A percentile compares a stretch with the other conserved stretches of the same genome.
phyloP scores from a whole-genome alignment of 1,140 invertebrate species.

The Tribolium castaneum region DNA sequence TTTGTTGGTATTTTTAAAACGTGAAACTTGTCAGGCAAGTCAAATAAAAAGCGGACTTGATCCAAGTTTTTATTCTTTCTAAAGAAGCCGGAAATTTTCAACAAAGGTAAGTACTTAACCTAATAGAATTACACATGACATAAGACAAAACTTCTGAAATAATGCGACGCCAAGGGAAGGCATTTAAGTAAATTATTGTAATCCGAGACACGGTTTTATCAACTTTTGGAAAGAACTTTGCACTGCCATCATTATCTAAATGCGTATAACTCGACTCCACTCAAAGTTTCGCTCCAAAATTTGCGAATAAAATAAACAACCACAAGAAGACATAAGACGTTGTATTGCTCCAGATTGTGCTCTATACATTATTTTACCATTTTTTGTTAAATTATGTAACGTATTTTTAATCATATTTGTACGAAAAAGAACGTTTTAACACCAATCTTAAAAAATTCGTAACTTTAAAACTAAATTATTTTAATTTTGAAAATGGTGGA shows the following conservation, averaged over 20 bases:
- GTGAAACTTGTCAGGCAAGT: not conserved
- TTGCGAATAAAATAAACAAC: no score
- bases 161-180: not conserved
- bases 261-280: not conserved
- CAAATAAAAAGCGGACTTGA: not conserved
- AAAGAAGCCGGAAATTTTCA: not conserved
- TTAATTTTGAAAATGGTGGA: no score
- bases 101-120: not conserved
- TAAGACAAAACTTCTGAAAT: not conserved
- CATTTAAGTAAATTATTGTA: not conserved
- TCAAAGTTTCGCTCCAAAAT: not conserved
- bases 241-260: not conserved
- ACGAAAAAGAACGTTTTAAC: no score
- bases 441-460: no score
- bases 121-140: not conserved
- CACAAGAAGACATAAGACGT: no score
- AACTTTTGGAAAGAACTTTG: not conserved
- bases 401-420: no score
- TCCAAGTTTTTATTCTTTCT: not conserved
- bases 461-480: no score
- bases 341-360: no score
- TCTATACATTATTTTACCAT: no score
- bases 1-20: slow-evolving; percentile 5
- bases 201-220: not conserved
- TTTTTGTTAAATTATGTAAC: no score